Evolutionary conservation across 2,888 invertebrate species (phyloP).

Genomic region (Lepidocyrtinus sp.): DNA sequence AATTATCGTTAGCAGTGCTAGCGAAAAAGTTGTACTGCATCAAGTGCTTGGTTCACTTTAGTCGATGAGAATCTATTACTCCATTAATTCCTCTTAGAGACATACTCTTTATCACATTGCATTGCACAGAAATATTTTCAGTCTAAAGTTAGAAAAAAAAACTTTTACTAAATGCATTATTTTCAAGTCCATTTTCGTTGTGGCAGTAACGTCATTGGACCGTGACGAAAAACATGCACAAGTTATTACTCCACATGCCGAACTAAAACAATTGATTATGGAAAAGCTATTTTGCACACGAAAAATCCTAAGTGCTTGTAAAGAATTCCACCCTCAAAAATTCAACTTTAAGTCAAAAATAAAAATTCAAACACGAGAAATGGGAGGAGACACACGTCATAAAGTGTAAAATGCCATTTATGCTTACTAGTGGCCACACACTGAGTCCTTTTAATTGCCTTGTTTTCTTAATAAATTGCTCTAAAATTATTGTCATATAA

Average conservation of each 20-base stretch:
- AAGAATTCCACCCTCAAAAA: neutral
- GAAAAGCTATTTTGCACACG: neutral
- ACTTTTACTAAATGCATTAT: neutral
- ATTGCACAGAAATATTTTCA: neutral
- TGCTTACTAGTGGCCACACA: neutral
- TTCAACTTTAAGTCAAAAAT: neutral
- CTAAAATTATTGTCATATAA: no score
- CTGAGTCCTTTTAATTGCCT: neutral
- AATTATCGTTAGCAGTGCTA: conserved; percentile 49
- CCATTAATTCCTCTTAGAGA: neutral
- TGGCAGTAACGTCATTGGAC: conserved; percentile 36
- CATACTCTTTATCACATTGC: no score
- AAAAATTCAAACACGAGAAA: neutral
- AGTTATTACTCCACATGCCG: conserved; percentile 1
- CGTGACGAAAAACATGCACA: conserved; percentile 45
- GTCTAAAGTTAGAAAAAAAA: neutral
- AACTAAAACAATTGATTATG: neutral
- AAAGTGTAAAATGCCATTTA: neutral
- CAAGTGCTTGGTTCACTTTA: neutral
- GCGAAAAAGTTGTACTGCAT: neutral
- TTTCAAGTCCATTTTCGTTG: neutral
- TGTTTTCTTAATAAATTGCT: no score
- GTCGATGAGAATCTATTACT: neutral
- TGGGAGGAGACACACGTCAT: neutral
- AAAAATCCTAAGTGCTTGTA: neutral